phyloP scores from a whole-genome alignment of 2,888 invertebrate genomes.

The Drosophila villosipedis region DNA sequence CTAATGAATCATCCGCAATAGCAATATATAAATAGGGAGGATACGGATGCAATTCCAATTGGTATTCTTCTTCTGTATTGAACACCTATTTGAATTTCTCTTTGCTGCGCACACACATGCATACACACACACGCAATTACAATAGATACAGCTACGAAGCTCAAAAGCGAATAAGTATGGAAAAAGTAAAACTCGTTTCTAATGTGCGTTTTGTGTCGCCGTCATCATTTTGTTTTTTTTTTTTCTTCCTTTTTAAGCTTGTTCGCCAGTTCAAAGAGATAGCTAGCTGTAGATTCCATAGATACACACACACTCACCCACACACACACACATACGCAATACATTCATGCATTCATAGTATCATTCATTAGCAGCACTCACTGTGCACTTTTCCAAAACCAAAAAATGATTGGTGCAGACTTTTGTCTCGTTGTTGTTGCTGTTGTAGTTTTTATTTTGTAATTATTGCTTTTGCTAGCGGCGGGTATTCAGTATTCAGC shows the following conservation, averaged over 20 bases:
- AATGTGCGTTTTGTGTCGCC: conserved; percentile 55
- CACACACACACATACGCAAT: conserved; percentile 17
- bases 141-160: conserved; percentile 40
- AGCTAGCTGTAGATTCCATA: conserved; percentile 50
- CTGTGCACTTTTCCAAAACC: conserved; percentile 80
- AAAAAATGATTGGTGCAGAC: conserved; percentile 62
- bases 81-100: conserved; percentile 76
- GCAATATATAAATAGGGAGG: conserved; percentile 52
- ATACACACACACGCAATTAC: conserved; percentile 13
- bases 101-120: conserved; percentile 41
- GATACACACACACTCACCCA: conserved; percentile 48
- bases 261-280: conserved; percentile 75
- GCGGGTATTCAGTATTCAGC: conserved; percentile 52
- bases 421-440: conserved; percentile 45
- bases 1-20: conserved; percentile 68
- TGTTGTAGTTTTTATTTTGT: conserved; percentile 11
- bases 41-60: conserved; percentile 64
- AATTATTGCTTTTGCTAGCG: conserved; percentile 17
- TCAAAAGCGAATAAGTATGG: conserved; percentile 31
- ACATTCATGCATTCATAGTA: conserved; percentile 29
- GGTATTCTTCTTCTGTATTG: conserved; percentile 59
- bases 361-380: conserved; percentile 63
- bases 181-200: conserved; percentile 65
- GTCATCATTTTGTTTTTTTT: conserved; percentile 58
- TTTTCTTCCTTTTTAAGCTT: conserved; percentile 49